These are phyloP conservation scores for Holothuria scabra DNA, from an alignment of 53 echinoderm and acorn worm genomes.

Conservation along the genomic window DNA sequence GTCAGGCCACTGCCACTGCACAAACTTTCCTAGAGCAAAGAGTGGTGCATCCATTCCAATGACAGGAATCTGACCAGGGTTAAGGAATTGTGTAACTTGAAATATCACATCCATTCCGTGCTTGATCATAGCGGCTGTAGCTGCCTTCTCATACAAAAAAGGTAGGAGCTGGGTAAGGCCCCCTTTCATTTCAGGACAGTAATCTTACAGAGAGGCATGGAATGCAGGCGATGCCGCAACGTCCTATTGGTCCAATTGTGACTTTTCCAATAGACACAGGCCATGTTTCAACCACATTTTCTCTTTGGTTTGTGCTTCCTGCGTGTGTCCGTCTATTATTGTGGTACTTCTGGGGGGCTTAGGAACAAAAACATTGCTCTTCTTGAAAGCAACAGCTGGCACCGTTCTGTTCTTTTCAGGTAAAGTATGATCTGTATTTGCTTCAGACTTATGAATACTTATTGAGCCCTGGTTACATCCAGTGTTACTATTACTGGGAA, in stretches of 20 bases:
- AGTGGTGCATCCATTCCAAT: conserved; percentile 36
- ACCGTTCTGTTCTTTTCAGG: conserved; percentile 39
- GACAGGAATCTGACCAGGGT: conserved; percentile 48
- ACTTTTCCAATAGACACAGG: no score
- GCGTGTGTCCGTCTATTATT: not conserved
- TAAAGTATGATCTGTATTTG: conserved; percentile 30
- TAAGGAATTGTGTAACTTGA: conserved; percentile 19
- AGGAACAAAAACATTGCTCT: conserved; percentile 46
- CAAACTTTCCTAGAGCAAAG: conserved; percentile 50
- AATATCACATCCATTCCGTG: conserved; percentile 47
- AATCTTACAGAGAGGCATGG: conserved; percentile 39
- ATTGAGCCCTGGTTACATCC: conserved; percentile 13
- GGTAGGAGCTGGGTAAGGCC: conserved; percentile 13
- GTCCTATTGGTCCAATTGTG: not conserved
- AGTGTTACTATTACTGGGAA: conserved; percentile 45
- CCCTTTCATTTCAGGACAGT: not conserved
- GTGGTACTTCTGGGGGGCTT: conserved; percentile 12
- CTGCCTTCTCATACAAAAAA: conserved; percentile 34
- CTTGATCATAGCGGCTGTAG: conserved; percentile 55
- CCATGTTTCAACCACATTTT: not conserved
- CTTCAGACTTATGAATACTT: no score
- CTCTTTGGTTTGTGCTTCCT: conserved; percentile 18
- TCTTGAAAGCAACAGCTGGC: conserved; percentile 49
- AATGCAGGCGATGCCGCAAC: not conserved
- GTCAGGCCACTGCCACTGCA: conserved; percentile 50